A percentile compares a stretch with the other conserved stretches of the same genome.
Conservation (phyloP, 1,140 invertebrate genomes). For the Bombus fervidus region DNA sequence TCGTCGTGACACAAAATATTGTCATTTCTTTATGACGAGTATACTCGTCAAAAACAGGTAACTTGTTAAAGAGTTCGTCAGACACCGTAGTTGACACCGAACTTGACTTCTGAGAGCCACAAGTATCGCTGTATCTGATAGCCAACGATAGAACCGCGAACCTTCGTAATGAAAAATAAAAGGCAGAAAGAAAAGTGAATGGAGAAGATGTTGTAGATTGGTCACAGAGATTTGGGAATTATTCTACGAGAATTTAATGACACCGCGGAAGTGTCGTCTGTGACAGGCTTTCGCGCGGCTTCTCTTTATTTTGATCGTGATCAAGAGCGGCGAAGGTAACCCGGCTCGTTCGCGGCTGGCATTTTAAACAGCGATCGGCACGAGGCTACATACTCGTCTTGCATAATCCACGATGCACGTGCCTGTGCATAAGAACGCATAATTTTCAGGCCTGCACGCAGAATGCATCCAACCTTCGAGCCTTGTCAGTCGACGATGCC, state of each 20-base stretch:
- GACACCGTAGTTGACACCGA: too few species aligned
- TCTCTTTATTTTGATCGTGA: conserved; percentile 50
- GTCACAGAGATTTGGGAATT: background rate
- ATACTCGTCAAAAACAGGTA: too few species aligned
- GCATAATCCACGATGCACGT: conserved; percentile 64
- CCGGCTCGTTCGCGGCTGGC: conserved; percentile 15
- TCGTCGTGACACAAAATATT: too few species aligned
- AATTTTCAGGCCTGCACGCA: conserved; percentile 54
- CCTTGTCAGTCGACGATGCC: background rate
- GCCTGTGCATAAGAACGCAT: conserved; percentile 58
- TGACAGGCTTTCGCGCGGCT: conserved; percentile 14
- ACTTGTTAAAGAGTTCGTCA: too few species aligned
- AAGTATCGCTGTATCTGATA: too few species aligned
- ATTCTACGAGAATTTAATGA: conserved; percentile 39
- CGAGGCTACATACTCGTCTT: conserved; percentile 49
- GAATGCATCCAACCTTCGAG: conserved; percentile 26
- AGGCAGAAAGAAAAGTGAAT: conserved; percentile 12
- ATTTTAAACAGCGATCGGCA: conserved; percentile 49
- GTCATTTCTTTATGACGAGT: too few species aligned
- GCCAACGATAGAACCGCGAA: background rate
- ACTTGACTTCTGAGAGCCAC: too few species aligned
- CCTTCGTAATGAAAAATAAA: background rate
- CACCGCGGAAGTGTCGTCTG: conserved; percentile 1
- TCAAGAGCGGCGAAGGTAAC: conserved; percentile 35
- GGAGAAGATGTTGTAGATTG: background rate